Evolutionary conservation across 2,797 vertebrate species (phyloP), one percentile per base, ranked within the genome.

Genomic region (Eurystomus glaucurus): DNA sequence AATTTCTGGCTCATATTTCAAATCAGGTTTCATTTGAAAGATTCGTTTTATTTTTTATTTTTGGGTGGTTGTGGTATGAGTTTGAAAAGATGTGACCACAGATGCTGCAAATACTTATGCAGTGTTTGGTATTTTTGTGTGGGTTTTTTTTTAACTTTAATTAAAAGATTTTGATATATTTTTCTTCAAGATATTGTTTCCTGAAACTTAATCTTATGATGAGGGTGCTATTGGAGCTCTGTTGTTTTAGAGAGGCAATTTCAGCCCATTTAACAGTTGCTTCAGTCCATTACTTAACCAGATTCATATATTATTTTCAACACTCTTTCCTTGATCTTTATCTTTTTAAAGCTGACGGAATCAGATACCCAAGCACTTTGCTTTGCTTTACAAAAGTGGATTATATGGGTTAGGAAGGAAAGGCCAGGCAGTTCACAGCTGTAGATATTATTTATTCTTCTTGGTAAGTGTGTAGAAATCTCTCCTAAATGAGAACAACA

Each of bases 241-340:
- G 9, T 50, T 87, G 28, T 85, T 80, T 55, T 31, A 60, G 15
- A 87, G 20, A 79, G 35, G 58, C 25, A 88, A 61, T 85, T 85
- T 62, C 80, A 93, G 54, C 69, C 83, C 54, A 37, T 68, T 55
- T 93, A 78, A 91, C 57, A 80, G 81, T 85, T 87, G 43, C 41
- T 87, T 81, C 68, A 80, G 20, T 45, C 45, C 64, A n/a, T 80
- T 87, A 74, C 64, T 83, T 85, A 80, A 57, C 37, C 16, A 74
- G 46, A 85, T 43, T 31, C 45, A 88, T 33, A 41, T 50, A 57
- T 77, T 94, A 80, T 80, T 90, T 96, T 80, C 87, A 90, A 81
- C 29, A 88, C 35, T n/a, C 21, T 75, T 79, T 71, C 91, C 64
- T 48, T 64, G 37, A 37, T 83, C 55, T 82, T 82, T 72, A 31